These are phyloP conservation scores for Xiphorhynchus elegans DNA, from an alignment of 2,113 vertebrate species.

Conservation along the genomic window DNA sequence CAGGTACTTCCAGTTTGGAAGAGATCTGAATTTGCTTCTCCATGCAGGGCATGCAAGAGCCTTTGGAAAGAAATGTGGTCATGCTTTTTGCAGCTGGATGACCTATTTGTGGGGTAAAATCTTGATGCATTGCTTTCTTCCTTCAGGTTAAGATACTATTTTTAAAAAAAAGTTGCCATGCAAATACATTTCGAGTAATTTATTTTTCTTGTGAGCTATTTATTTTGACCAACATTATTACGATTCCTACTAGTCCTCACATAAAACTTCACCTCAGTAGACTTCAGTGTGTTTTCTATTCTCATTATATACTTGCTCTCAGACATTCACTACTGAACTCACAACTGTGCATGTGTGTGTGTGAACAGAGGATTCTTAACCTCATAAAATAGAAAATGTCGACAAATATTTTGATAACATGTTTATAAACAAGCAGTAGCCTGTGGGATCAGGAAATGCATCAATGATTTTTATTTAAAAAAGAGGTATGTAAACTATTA, in stretches of 20 bases:
- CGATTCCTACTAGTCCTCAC: neutral
- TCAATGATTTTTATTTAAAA: neutral
- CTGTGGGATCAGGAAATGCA: accelerated
- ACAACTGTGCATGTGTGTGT: neutral
- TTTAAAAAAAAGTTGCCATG: neutral
- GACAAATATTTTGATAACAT: neutral
- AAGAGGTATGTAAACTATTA: neutral
- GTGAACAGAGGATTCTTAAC: neutral
- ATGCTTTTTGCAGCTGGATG: neutral
- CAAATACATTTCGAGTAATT: neutral
- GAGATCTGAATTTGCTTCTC: neutral
- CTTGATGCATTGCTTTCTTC: neutral
- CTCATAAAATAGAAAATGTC: neutral
- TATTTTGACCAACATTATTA: neutral
- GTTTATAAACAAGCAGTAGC: neutral
- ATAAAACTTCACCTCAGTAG: neutral
- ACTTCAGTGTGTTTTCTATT: neutral
- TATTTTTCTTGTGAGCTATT: neutral
- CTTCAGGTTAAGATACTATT: neutral
- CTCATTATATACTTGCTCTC: neutral
- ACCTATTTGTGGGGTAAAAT: neutral
- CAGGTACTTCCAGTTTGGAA: neutral
- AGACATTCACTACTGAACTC: neutral
- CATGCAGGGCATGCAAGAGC: neutral
- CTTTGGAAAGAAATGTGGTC: neutral